These are phyloP conservation scores for Cryptocheilus praepositus DNA, from an alignment of 2,888 invertebrate genomes.

Conservation along the genomic window DNA sequence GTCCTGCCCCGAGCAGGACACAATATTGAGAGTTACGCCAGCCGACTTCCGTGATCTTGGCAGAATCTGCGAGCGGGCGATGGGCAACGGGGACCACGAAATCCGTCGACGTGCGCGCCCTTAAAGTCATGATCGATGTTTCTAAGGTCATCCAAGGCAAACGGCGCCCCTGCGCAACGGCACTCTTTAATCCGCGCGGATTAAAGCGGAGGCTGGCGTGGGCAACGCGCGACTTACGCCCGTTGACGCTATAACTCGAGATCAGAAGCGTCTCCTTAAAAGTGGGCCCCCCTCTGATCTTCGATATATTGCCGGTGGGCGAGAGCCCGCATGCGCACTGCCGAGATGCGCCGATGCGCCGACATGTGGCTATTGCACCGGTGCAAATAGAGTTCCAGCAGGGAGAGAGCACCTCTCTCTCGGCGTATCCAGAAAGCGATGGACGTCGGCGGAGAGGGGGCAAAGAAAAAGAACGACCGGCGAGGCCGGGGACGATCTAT, in stretches of 20 bases:
- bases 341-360: no score
- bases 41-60: no score
- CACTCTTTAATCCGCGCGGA: constrained; percentile 27
- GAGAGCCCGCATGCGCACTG: background rate
- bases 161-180: constrained; percentile 5
- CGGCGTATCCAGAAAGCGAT: background rate
- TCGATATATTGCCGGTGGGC: constrained; percentile 33
- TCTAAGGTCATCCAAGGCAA: constrained; percentile 5
- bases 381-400: background rate
- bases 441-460: constrained; percentile 13
- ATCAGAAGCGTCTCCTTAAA: constrained; percentile 42
- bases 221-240: constrained; percentile 33
- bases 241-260: constrained; percentile 48
- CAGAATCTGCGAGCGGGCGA: background rate
- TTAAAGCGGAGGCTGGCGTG: constrained; percentile 21
- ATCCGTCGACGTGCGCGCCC: background rate
- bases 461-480: constrained; percentile 14
- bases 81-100: background rate
- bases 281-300: constrained; percentile 25
- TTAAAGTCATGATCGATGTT: constrained; percentile 11
- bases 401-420: background rate
- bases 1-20: no score
- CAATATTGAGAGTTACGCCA: no score
- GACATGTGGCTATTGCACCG: no score
- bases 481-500: constrained; percentile 43